Conservation (phyloP, 2,888 invertebrate genomes). For the Ormyrus nitidulus region DNA sequence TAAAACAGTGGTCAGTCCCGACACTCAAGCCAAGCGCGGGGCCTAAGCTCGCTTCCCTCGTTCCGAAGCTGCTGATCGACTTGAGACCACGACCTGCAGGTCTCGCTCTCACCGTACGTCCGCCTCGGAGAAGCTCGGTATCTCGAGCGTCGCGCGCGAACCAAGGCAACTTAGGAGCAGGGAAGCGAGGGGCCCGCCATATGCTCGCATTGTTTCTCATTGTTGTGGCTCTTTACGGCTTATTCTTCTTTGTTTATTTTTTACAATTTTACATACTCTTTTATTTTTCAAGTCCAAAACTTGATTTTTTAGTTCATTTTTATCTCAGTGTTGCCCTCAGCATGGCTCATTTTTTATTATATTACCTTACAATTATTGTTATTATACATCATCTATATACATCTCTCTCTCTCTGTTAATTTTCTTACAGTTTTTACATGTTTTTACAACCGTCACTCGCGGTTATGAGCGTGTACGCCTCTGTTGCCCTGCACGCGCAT, state of each 20-base stretch:
- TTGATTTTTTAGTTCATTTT: conserved; percentile 56
- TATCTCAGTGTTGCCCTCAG: conserved; percentile 73
- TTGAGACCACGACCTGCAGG: background rate
- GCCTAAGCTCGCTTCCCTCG: conserved; percentile 50
- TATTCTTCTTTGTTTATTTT: conserved; percentile 70
- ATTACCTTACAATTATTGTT: too few species aligned
- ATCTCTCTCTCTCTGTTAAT: conserved; percentile 66
- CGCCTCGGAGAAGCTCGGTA: too few species aligned
- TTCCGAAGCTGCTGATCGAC: background rate
- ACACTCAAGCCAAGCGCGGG: conserved; percentile 66
- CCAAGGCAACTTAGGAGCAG: conserved; percentile 35
- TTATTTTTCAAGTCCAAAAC: conserved; percentile 37
- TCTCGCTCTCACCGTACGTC: background rate
- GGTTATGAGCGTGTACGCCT: conserved; percentile 13
- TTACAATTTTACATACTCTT: conserved; percentile 61
- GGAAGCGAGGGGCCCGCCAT: conserved; percentile 66
- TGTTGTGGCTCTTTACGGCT: conserved; percentile 76
- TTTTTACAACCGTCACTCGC: conserved; percentile 11
- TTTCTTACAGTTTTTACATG: conserved; percentile 3
- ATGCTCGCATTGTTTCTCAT: conserved; percentile 76
- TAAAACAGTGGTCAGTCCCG: conserved; percentile 76
- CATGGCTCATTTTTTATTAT: conserved; percentile 68
- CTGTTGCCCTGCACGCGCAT: conserved; percentile 25
- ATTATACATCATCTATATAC: conserved; percentile 64
- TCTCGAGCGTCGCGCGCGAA: background rate